A percentile compares a stretch with the other conserved stretches of the same genome.
These are phyloP conservation scores for Heterotis niloticus DNA, from an alignment of 2,113 vertebrate species.

Conservation along the genomic window DNA sequence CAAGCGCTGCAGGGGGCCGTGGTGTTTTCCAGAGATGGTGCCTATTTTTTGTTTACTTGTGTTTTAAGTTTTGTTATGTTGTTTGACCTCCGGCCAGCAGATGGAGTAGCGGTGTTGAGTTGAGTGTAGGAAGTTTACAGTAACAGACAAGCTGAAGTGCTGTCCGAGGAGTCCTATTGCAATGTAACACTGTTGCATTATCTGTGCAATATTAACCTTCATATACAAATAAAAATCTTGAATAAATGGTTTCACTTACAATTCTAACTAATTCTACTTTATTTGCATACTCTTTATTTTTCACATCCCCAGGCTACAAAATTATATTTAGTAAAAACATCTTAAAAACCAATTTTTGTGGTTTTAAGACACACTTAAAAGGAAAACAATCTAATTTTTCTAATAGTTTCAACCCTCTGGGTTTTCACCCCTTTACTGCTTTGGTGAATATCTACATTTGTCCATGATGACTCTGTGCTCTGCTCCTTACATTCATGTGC, in stretches of 20 bases:
- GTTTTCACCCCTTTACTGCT: too few species aligned
- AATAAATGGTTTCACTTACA: not conserved
- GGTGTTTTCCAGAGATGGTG: not conserved
- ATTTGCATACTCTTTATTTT: too few species aligned
- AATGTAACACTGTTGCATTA: conserved; percentile 11
- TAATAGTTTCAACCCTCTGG: too few species aligned
- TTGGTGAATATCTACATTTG: too few species aligned
- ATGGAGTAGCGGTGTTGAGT: not conserved
- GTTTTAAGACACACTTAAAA: too few species aligned
- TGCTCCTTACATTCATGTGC: too few species aligned
- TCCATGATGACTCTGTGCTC: too few species aligned
- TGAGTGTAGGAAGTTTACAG: conserved; percentile 26
- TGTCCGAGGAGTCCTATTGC: conserved; percentile 13
- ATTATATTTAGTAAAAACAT: too few species aligned
- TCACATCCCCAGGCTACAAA: too few species aligned
- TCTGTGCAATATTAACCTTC: conserved; percentile 16
- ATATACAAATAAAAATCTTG: conserved; percentile 18
- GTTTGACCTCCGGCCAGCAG: not conserved
- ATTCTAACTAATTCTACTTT: not conserved
- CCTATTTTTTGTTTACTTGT: not conserved
- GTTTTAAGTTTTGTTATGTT: not conserved
- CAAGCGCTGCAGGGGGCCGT: not conserved
- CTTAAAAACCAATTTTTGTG: too few species aligned
- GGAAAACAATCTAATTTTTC: too few species aligned
- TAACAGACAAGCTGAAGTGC: not conserved